These are phyloP conservation scores for Neodiprion fabricii DNA, from an alignment of 1,140 invertebrate genomes.

Conservation along the genomic window DNA sequence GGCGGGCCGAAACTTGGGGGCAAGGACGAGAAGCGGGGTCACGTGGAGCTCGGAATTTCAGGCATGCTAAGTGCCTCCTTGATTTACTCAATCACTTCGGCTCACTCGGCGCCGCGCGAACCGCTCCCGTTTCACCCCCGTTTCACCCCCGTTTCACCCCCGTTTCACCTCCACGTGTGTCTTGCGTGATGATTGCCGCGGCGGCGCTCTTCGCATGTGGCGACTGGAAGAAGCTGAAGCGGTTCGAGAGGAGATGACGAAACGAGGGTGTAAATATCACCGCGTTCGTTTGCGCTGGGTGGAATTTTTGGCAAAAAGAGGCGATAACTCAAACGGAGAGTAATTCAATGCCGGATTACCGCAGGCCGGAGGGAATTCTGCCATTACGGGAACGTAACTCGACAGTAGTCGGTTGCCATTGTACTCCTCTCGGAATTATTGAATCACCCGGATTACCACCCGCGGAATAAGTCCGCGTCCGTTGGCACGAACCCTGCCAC, in stretches of 20 bases:
- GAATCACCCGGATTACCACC: not conserved
- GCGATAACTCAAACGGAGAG: not conserved
- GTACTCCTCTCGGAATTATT: not conserved
- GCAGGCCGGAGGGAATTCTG: not conserved
- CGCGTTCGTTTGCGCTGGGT: not conserved
- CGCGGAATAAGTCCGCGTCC: not conserved
- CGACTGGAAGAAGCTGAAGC: too few species aligned
- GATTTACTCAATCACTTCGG: slow-evolving; percentile 41
- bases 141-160: not conserved
- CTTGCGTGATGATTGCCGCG: too few species aligned
- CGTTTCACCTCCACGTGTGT: not conserved
- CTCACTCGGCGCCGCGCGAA: slow-evolving; percentile 14
- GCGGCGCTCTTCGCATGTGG: too few species aligned
- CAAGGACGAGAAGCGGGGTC: slow-evolving; percentile 9
- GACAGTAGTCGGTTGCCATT: not conserved
- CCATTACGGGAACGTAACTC: not conserved
- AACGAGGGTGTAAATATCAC: too few species aligned
- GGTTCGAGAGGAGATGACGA: too few species aligned
- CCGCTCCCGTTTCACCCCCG: slow-evolving; percentile 11
- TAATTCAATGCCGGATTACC: not conserved
- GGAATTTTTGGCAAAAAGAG: not conserved
- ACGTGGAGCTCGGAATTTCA: slow-evolving; percentile 29
- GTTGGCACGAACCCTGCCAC: not conserved
- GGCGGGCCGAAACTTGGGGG: not conserved
- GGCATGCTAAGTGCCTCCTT: slow-evolving; percentile 39